Conservation (phyloP, 2,888 invertebrate genomes). For the Lacanobia oleracea region DNA sequence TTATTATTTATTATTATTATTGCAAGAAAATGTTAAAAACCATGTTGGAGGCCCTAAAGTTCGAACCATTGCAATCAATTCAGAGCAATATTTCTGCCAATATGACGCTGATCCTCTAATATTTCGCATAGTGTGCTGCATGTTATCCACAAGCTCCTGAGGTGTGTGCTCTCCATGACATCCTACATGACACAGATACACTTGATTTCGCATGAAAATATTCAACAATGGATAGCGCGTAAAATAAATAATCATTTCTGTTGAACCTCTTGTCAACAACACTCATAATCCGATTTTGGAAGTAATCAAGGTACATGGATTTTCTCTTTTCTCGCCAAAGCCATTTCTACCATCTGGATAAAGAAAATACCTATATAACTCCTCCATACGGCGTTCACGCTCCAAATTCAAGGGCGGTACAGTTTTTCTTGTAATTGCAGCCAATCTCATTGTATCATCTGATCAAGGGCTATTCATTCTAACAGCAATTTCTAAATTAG, state of each 20-base stretch:
- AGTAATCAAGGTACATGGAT: slow-evolving; percentile 55
- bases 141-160: slow-evolving; percentile 59
- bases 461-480: no score
- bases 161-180: slow-evolving; percentile 55
- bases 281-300: slow-evolving; percentile 18
- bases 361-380: no score
- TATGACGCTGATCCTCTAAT: slow-evolving; percentile 64
- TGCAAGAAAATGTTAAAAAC: slow-evolving; percentile 69
- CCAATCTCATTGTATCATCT: no score
- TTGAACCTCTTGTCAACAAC: slow-evolving; percentile 1
- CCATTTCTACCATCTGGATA: no score
- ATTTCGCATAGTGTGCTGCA: slow-evolving; percentile 72
- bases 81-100: slow-evolving; percentile 67
- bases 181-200: slow-evolving; percentile 45
- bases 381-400: no score
- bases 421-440: no score
- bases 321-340: slow-evolving; percentile 35
- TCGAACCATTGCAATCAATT: slow-evolving; percentile 71
- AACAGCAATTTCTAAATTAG: no score
- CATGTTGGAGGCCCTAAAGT: slow-evolving; percentile 72
- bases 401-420: no score
- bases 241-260: slow-evolving; percentile 21
- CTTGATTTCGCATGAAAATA: slow-evolving; percentile 16
- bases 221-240: slow-evolving; percentile 16
- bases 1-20: no score